These are phyloP conservation scores for Coregonus ussuriensis DNA, from an alignment of 2,797 vertebrate species.

Conservation along the genomic window DNA sequence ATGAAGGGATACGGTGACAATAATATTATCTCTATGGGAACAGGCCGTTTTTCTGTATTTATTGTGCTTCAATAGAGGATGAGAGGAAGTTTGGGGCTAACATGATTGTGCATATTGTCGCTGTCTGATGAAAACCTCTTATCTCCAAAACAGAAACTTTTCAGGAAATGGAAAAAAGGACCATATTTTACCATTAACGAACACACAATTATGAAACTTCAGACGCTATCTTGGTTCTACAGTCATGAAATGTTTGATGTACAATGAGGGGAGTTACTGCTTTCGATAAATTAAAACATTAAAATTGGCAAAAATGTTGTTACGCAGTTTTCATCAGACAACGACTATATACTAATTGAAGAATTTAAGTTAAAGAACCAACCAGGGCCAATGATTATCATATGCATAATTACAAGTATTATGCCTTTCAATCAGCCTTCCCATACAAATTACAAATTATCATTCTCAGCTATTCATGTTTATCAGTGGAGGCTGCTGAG, in stretches of 20 bases:
- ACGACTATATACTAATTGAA: too few relatives aligned
- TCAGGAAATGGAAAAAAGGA: too few relatives aligned
- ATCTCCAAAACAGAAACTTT: too few relatives aligned
- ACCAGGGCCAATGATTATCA: background rate
- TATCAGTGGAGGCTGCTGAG: background rate
- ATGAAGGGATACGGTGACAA: slow-evolving; percentile 51
- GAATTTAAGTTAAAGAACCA: background rate
- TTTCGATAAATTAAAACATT: too few relatives aligned
- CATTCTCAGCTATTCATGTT: background rate
- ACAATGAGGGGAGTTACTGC: too few relatives aligned
- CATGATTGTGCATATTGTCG: slow-evolving; percentile 11
- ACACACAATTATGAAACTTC: too few relatives aligned
- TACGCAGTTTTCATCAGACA: too few relatives aligned
- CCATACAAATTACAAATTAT: background rate
- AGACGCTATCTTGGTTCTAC: too few relatives aligned
- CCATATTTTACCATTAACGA: too few relatives aligned
- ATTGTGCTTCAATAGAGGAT: slow-evolving; percentile 19
- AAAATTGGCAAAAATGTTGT: too few relatives aligned
- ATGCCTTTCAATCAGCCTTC: background rate
- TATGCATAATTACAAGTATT: background rate
- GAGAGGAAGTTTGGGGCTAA: slow-evolving; percentile 19
- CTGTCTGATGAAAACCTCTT: too few relatives aligned
- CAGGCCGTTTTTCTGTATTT: slow-evolving; percentile 41
- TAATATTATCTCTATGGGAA: slow-evolving; percentile 51
- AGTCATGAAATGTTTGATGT: too few relatives aligned